Evolutionary conservation across 2,113 vertebrate genomes (phyloP).

Genomic region (Echinops telfairi): DNA sequence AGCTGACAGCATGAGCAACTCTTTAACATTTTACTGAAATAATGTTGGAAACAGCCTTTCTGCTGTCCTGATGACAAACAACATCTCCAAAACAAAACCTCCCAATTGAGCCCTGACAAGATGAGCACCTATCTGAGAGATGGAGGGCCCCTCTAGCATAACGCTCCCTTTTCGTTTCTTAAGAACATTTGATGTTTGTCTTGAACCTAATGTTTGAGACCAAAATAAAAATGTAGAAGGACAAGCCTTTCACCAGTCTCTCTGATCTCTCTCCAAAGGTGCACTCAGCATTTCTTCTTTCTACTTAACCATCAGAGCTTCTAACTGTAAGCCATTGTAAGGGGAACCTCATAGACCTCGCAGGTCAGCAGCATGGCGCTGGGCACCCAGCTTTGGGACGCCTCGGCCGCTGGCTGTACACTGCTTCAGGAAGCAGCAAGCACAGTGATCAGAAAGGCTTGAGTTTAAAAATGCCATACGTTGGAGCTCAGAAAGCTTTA

Average conservation of each 20-base stretch:
- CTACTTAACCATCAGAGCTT: neutral
- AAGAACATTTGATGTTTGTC: conserved; percentile 21
- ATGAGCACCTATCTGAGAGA: conserved; percentile 54
- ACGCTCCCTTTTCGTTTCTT: conserved; percentile 42
- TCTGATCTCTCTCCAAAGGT: conserved; percentile 60
- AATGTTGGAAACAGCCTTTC: conserved; percentile 34
- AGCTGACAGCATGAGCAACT: conserved; percentile 57
- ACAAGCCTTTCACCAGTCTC: neutral
- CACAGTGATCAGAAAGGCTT: neutral
- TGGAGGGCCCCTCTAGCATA: neutral
- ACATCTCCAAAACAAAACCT: conserved; percentile 59
- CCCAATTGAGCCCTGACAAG: conserved; percentile 65
- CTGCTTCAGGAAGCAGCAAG: neutral
- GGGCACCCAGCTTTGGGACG: neutral
- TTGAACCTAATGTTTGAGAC: conserved; percentile 35
- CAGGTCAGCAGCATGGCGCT: no score
- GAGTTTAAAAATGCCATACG: neutral
- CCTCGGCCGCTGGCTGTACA: no score
- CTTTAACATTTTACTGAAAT: conserved; percentile 74
- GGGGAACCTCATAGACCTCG: neutral
- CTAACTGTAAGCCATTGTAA: neutral
- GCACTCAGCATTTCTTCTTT: neutral
- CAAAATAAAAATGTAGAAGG: neutral
- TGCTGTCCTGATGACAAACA: conserved; percentile 62
- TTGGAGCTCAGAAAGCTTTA: no score